Percentiles rank a stretch among this genome's conserved stretches.
These are phyloP conservation scores for Stramonita haemastoma DNA, from an alignment of 2,888 invertebrate genomes.

Conservation along the genomic window DNA sequence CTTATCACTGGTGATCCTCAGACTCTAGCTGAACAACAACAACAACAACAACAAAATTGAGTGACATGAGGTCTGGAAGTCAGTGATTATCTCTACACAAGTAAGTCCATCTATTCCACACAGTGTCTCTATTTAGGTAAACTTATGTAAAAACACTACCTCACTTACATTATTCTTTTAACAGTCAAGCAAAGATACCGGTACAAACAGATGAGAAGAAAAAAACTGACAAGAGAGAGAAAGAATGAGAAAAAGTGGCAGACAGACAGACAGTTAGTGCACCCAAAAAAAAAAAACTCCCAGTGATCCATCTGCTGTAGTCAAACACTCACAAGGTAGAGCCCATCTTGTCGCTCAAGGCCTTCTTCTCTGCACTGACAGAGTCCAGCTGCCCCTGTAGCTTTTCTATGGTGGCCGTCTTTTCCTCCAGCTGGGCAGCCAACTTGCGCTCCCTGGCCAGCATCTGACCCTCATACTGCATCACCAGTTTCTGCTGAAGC, in stretches of 20 bases:
- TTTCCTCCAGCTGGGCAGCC: slow-evolving; percentile 47
- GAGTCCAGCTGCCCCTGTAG: slow-evolving; percentile 74
- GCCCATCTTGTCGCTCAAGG: slow-evolving; percentile 66
- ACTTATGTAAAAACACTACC: no score
- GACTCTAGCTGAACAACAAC: no score
- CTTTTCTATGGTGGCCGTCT: slow-evolving; percentile 68
- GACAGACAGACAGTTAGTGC: not conserved
- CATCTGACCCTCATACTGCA: slow-evolving; percentile 74
- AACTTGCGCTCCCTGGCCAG: slow-evolving; percentile 72
- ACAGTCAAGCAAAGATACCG: no score
- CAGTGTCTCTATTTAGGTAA: no score
- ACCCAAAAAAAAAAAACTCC: not conserved
- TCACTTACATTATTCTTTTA: no score
- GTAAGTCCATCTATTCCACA: no score
- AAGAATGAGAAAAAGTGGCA: not conserved
- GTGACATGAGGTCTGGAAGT: no score
- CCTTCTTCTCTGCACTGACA: slow-evolving; percentile 38
- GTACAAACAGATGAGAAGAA: not conserved
- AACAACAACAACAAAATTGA: no score
- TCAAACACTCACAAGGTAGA: slow-evolving; percentile 47
- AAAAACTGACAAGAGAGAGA: not conserved
- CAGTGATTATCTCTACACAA: no score
- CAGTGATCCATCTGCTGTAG: not conserved
- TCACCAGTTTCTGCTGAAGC: slow-evolving; percentile 59
- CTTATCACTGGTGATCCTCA: no score